These are phyloP conservation scores for Nothobranchius kuhntae DNA, from an alignment of 2,113 vertebrate species.

Conservation along the genomic window DNA sequence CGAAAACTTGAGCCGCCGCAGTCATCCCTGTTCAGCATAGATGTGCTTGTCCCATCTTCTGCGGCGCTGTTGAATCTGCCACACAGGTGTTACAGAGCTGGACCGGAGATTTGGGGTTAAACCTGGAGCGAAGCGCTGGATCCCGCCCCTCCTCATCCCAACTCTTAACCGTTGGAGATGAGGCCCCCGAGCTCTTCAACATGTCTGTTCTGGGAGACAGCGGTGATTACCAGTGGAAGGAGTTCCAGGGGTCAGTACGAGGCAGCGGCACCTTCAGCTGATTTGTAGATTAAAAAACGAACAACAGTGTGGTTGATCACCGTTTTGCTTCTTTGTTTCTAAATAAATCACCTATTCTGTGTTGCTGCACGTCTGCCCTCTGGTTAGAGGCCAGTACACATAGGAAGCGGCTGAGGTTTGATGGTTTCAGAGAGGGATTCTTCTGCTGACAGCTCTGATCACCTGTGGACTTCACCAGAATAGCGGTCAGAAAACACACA, in stretches of 20 bases:
- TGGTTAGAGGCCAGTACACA: no score
- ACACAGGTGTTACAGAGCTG: conserved; percentile 34
- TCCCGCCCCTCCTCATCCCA: conserved; percentile 22
- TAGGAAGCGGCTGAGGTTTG: no score
- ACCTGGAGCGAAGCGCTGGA: background rate
- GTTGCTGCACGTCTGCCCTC: no score
- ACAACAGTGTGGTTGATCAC: no score
- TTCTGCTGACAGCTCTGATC: no score
- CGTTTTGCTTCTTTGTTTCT: no score
- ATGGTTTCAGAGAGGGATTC: no score
- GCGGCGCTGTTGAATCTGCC: conserved; percentile 52
- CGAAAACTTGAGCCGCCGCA: background rate
- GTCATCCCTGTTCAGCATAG: no score
- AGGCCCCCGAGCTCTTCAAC: conserved; percentile 38
- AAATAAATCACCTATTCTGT: no score
- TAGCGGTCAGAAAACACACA: no score
- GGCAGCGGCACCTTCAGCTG: background rate
- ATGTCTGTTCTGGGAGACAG: conserved; percentile 61
- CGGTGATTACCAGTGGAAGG: conserved; percentile 78
- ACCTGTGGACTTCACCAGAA: no score
- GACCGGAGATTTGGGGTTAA: background rate
- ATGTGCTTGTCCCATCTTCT: background rate
- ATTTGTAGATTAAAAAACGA: background rate
- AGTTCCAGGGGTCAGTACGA: conserved; percentile 78
- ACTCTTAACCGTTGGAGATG: conserved; percentile 28